phyloP scores from a whole-genome alignment of 2,888 invertebrate species.

The Actias luna region DNA sequence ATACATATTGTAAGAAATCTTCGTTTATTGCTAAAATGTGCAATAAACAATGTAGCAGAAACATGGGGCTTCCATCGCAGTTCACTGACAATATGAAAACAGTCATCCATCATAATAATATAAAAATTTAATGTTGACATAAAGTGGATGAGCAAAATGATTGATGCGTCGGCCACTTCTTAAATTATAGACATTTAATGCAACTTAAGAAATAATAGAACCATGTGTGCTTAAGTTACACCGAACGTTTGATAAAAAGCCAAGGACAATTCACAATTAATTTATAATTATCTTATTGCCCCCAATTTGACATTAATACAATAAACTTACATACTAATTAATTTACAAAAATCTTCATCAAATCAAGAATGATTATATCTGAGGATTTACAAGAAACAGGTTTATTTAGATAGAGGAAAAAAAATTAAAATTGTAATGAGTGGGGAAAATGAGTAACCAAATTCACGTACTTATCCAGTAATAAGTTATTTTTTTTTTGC shows the following conservation, averaged over 20 bases:
- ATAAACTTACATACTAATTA: no score
- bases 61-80: conserved; percentile 34
- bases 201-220: conserved; percentile 55
- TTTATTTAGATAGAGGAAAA: no score
- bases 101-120: conserved; percentile 71
- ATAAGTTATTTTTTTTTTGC: no score
- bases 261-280: not conserved
- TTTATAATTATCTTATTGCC: no score
- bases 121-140: conserved; percentile 79
- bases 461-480: no score
- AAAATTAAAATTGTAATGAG: no score
- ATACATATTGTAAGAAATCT: conserved; percentile 13
- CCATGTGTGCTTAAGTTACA: conserved; percentile 28
- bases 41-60: not conserved
- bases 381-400: no score
- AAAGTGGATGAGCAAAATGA: conserved; percentile 78
- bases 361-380: no score
- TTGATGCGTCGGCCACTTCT: conserved; percentile 67
- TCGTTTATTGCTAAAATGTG: not conserved
- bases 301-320: no score
- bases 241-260: not conserved
- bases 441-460: no score
- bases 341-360: no score
- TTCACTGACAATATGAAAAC: conserved; percentile 46
- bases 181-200: conserved; percentile 40